These are phyloP conservation scores for Lymantria monacha DNA, from an alignment of 2,888 invertebrate genomes.

Conservation along the genomic window DNA sequence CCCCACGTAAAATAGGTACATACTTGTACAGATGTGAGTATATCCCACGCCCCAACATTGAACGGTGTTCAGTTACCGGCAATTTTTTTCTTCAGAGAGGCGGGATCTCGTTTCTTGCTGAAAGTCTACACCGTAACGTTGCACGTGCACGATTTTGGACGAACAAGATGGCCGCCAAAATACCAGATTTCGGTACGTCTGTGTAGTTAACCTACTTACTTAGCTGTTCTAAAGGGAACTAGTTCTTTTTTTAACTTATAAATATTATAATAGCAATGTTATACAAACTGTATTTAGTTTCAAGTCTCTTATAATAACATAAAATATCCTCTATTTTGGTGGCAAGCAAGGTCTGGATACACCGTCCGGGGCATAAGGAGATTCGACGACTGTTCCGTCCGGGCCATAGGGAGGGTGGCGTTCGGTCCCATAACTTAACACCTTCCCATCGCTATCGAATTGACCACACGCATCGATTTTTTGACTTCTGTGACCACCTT, in stretches of 20 bases:
- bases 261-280: not conserved
- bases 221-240: not conserved
- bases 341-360: no score
- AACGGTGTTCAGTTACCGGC: constrained; percentile 61
- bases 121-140: constrained; percentile 69
- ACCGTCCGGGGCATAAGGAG: no score
- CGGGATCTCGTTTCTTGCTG: constrained; percentile 69
- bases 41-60: constrained; percentile 38
- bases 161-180: constrained; percentile 26
- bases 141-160: constrained; percentile 58
- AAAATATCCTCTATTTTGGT: no score
- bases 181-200: constrained; percentile 9
- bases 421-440: no score
- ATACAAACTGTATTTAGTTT: not conserved
- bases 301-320: no score
- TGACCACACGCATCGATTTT: no score
- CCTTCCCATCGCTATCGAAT: no score
- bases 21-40: constrained; percentile 18
- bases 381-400: no score
- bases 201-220: constrained; percentile 4
- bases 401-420: no score
- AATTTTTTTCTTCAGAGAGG: constrained; percentile 59
- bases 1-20: no score
- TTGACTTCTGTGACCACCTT: no score
- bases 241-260: not conserved